Conservation (phyloP, 1,140 invertebrate genomes). For the Calycopis cecrops region DNA sequence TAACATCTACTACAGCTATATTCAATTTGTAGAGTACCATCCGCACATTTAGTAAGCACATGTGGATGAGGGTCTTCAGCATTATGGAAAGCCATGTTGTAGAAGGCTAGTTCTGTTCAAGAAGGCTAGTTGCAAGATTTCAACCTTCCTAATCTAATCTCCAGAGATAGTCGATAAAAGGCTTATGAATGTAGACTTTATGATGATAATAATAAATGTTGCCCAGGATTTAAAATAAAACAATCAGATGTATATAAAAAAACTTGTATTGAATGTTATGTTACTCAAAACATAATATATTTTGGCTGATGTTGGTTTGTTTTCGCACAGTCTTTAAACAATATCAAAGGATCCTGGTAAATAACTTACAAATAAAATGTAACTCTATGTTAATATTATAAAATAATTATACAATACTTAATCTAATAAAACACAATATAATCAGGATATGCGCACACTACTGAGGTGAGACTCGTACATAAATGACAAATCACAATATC, state of each 20-base stretch:
- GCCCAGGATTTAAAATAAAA: background rate
- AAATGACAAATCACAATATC: too few relatives aligned
- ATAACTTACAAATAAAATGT: conserved; percentile 4
- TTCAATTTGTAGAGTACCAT: too few relatives aligned
- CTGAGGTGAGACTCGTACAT: background rate
- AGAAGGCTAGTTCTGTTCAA: too few relatives aligned
- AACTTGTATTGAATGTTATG: background rate
- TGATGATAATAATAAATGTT: background rate
- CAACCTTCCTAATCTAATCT: too few relatives aligned
- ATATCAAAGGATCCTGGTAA: background rate
- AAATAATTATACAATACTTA: background rate
- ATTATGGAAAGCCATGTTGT: too few relatives aligned
- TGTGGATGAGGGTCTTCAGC: too few relatives aligned
- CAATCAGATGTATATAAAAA: conserved; percentile 1
- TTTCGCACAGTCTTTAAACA: conserved; percentile 1
- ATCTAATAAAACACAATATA: background rate
- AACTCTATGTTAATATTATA: background rate
- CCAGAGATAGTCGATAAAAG: too few relatives aligned
- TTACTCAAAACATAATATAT: background rate
- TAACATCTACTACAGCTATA: too few relatives aligned
- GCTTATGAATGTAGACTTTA: too few relatives aligned
- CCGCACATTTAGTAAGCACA: too few relatives aligned
- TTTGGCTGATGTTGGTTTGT: background rate
- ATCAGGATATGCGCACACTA: conserved; percentile 2
- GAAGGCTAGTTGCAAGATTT: too few relatives aligned